Percentiles rank a stretch among this genome's conserved stretches.
These are phyloP conservation scores for Isurus oxyrinchus DNA, from an alignment of 2,113 vertebrate species.

Conservation along the genomic window DNA sequence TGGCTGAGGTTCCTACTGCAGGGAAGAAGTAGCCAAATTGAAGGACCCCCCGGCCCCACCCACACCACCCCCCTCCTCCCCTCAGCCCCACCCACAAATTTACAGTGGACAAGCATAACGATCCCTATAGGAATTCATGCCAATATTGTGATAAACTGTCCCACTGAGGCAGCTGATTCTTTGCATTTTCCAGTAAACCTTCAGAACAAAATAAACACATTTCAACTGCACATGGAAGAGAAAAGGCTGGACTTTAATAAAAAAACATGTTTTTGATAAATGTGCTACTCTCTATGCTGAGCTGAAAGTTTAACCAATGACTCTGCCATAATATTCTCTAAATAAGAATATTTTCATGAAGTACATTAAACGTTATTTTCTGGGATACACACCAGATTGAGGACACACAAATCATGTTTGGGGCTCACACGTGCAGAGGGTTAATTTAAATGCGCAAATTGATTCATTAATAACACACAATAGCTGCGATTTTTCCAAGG, in stretches of 20 bases:
- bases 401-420: background rate
- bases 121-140: background rate
- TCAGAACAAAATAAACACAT: background rate
- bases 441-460: background rate
- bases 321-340: background rate
- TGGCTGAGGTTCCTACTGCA: background rate
- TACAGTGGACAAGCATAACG: background rate
- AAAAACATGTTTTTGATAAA: background rate
- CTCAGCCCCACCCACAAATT: background rate
- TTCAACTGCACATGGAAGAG: background rate
- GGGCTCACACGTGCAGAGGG: background rate
- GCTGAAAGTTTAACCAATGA: background rate
- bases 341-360: background rate
- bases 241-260: background rate
- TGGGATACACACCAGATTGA: background rate
- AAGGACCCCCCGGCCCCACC: too few relatives aligned
- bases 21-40: background rate
- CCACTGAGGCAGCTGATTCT: background rate
- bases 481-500: too few relatives aligned
- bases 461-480: background rate
- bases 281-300: background rate
- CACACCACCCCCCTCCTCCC: too few relatives aligned
- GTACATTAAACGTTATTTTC: background rate
- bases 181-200: background rate
- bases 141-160: background rate